Percentiles rank a stretch among this genome's conserved stretches.
Evolutionary conservation across 1,140 invertebrate species (phyloP).

Genomic region (Geopemphigus sp.): DNA sequence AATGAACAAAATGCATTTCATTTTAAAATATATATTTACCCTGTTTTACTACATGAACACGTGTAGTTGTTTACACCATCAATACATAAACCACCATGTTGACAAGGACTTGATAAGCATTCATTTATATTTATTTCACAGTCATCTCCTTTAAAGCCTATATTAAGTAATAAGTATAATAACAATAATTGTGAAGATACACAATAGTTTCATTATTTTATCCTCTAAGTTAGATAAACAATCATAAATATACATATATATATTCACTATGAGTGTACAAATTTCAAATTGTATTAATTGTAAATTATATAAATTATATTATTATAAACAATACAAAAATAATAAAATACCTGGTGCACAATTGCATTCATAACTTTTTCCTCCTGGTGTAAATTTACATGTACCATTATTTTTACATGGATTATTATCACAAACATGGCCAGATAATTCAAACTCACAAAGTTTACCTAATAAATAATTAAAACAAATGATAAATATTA

Average conservation of each 20-base stretch:
- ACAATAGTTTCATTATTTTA: background rate
- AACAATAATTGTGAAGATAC: background rate
- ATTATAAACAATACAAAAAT: too few species aligned
- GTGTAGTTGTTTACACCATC: constrained; percentile 76
- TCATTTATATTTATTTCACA: constrained; percentile 73
- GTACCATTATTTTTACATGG: constrained; percentile 73
- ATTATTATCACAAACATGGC: constrained; percentile 69
- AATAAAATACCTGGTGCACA: constrained; percentile 58
- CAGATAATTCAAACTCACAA: constrained; percentile 75
- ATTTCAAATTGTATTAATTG: background rate
- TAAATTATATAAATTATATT: constrained; percentile 8
- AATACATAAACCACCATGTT: constrained; percentile 77
- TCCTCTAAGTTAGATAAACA: too few species aligned
- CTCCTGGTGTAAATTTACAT: constrained; percentile 61
- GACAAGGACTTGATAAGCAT: constrained; percentile 72
- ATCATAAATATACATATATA: too few species aligned
- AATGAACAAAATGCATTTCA: background rate
- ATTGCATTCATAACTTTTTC: constrained; percentile 57
- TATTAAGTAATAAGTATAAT: background rate
- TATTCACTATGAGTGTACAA: too few species aligned
- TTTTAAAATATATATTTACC: constrained; percentile 28
- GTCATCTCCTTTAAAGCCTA: constrained; percentile 64
- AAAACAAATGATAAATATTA: background rate
- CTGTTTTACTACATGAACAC: constrained; percentile 63
- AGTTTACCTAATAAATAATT: constrained; percentile 60